Evolutionary conservation across 2,888 invertebrate species (phyloP), one percentile per base, ranked within the genome.

Genomic region (Ecliptopera silaceata): DNA sequence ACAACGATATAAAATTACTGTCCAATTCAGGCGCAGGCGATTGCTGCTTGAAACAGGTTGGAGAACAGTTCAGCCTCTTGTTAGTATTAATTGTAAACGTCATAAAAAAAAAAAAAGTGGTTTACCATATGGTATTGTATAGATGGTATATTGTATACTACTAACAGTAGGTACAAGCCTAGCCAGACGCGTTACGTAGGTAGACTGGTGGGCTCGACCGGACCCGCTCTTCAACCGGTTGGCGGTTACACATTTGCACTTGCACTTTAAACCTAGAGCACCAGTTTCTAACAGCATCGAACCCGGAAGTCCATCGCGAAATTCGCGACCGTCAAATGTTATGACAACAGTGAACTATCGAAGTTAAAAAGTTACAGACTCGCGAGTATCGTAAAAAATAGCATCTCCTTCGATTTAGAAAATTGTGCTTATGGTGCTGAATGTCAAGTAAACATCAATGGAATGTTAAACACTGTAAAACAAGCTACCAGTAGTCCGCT

Each of bases 381-480:
- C 26, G 26, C 10, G 8, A 8, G 8, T 26, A 26, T 4, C 6
- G 2, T 2, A 26, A 4, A 26, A n/a, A n/a, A n/a, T n/a, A n/a
- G n/a, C n/a, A n/a, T n/a, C n/a, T n/a, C n/a, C n/a, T 26, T 6
- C 4, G 8, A 41, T 20, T 42, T 3, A 26, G 13, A 13, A 22
- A 47, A 22, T 47, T 0, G 38, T 47, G 45, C 32, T 45, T 10
- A 46, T 1, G 34, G 20, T 34, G 13, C 13, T 36, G 22, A 51
- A 56, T 51, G 52, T 45, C 57, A 52, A 57, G 56, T 57, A 51
- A 49, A 42, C 44, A 46, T 18, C 11, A 17, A 11, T 18, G 29
- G 39, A 39, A 48, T 48, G 48, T 53, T 51, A 17, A 22, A 50
- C 42, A 34, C 11, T 15, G 29, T 22, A 26, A 26, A 29, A 31